Conservation (phyloP, 2,888 invertebrate species). For the Prosopocoilus inquinatus region DNA sequence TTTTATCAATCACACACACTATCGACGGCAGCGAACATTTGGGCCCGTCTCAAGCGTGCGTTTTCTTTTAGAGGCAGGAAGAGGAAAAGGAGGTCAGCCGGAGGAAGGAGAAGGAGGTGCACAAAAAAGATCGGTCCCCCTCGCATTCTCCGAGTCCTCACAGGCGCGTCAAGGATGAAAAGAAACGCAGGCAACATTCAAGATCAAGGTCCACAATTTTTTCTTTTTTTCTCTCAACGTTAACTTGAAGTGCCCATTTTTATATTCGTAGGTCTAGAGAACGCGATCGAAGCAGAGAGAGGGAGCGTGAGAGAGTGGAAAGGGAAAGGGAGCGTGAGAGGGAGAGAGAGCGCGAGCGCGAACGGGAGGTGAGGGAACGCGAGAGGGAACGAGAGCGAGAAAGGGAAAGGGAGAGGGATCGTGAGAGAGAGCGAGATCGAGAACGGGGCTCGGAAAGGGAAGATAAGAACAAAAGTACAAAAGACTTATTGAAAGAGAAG, state of each 20-base stretch:
- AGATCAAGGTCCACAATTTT: slow-evolving; percentile 53
- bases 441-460: slow-evolving; percentile 54
- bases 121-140: slow-evolving; percentile 34
- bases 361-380: slow-evolving; percentile 45
- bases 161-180: slow-evolving; percentile 45
- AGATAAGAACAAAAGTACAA: slow-evolving; percentile 53
- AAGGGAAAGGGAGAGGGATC: slow-evolving; percentile 52
- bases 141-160: slow-evolving; percentile 48
- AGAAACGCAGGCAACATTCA: slow-evolving; percentile 48
- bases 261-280: slow-evolving; percentile 44
- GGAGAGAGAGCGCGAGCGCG: slow-evolving; percentile 47
- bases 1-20: slow-evolving; percentile 13
- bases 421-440: slow-evolving; percentile 59
- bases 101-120: slow-evolving; percentile 67
- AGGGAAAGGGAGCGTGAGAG: slow-evolving; percentile 46
- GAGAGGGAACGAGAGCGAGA: slow-evolving; percentile 48
- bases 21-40: not conserved
- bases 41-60: slow-evolving; percentile 28
- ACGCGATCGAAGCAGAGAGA: slow-evolving; percentile 35
- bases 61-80: slow-evolving; percentile 69
- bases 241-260: too few relatives aligned
- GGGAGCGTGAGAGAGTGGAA: slow-evolving; percentile 47
- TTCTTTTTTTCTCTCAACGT: too few relatives aligned
- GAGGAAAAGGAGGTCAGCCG: slow-evolving; percentile 68
- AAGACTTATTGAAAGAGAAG: slow-evolving; percentile 70